A percentile compares a stretch with the other conserved stretches of the same genome.
phyloP scores from a whole-genome alignment of 2,113 vertebrate genomes.

The Sarotherodon lohbergeri region DNA sequence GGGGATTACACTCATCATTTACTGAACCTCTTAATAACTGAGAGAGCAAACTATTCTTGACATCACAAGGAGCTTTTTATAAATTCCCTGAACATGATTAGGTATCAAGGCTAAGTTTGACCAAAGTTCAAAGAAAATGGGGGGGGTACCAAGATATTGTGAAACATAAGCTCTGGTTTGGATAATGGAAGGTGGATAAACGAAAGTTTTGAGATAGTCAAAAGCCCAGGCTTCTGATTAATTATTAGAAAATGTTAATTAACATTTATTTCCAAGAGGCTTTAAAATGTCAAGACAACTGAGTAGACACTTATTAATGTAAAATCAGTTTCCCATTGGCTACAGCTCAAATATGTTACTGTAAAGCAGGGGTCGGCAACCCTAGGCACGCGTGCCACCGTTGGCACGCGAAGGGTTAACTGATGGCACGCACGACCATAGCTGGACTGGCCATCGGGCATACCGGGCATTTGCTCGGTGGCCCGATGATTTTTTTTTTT shows the following conservation, averaged over 20 bases:
- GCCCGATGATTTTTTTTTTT: too few species aligned
- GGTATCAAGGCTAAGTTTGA: not conserved
- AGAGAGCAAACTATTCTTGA: not conserved
- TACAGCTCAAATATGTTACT: not conserved
- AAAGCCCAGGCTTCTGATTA: not conserved
- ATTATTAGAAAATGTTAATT: not conserved
- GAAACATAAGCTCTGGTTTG: not conserved
- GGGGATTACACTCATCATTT: not conserved
- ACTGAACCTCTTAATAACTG: not conserved
- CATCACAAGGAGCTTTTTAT: not conserved
- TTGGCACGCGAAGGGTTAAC: too few species aligned
- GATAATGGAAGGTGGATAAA: not conserved
- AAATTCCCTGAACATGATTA: not conserved
- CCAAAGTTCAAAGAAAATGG: not conserved
- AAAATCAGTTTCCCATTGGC: not conserved
- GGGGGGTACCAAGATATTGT: not conserved
- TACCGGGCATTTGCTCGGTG: too few species aligned
- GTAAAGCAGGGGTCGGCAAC: not conserved
- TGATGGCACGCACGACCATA: too few species aligned
- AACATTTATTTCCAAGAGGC: not conserved
- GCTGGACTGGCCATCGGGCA: too few species aligned
- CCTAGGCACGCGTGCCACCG: too few species aligned
- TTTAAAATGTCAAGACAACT: not conserved
- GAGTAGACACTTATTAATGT: not conserved
- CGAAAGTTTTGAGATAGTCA: not conserved